Evolutionary conservation across 2,888 invertebrate genomes (phyloP).

Genomic region (Microplitis deprimator): DNA sequence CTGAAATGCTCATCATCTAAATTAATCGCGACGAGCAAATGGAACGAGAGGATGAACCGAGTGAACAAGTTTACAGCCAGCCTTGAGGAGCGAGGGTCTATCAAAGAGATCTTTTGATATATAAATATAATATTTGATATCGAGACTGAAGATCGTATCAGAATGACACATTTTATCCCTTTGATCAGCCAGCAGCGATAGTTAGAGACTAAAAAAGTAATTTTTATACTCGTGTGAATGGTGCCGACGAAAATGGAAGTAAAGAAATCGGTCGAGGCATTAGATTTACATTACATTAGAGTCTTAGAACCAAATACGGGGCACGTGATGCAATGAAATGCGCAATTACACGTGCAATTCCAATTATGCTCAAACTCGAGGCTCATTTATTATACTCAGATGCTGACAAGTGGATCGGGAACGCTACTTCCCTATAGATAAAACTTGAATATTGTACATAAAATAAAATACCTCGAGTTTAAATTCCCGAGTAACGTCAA

Average conservation of each 20-base stretch:
- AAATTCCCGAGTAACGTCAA: conserved; percentile 29
- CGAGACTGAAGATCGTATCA: too few relatives aligned
- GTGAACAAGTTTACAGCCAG: neutral
- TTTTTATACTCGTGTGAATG: too few relatives aligned
- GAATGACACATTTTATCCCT: too few relatives aligned
- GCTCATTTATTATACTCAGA: neutral
- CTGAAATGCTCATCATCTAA: conserved; percentile 25
- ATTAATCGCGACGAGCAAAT: conserved; percentile 4
- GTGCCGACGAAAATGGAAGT: too few relatives aligned
- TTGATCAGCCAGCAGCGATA: too few relatives aligned
- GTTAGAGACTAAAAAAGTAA: too few relatives aligned
- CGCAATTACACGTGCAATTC: neutral
- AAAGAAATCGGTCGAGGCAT: too few relatives aligned
- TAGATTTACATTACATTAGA: too few relatives aligned
- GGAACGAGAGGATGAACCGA: neutral
- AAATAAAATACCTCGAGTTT: neutral
- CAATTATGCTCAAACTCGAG: neutral
- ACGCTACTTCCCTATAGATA: neutral
- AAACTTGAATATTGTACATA: conserved; percentile 28
- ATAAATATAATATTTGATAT: neutral
- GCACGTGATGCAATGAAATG: neutral
- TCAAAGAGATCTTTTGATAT: conserved; percentile 18
- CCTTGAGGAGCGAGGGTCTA: neutral
- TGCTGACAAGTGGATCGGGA: conserved; percentile 17
- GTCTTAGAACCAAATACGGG: too few relatives aligned